phyloP scores from a whole-genome alignment of 2,113 vertebrate species.

The Ophiodon elongatus region DNA sequence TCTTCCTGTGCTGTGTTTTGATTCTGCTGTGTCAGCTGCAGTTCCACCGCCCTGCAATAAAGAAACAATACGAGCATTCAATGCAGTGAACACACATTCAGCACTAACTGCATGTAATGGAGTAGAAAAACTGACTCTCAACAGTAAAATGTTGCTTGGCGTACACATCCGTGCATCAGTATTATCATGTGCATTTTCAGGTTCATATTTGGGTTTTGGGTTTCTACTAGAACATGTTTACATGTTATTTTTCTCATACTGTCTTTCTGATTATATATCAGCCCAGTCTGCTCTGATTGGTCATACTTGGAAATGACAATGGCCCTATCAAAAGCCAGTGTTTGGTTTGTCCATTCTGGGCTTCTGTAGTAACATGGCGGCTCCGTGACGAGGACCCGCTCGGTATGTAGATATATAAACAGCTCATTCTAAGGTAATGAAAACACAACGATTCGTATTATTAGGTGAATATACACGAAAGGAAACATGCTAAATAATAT shows the following conservation, averaged over 20 bases:
- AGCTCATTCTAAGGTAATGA: no score
- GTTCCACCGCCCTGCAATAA: constrained; percentile 76
- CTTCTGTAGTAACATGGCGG: no score
- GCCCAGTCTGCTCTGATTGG: no score
- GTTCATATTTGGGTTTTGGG: background rate
- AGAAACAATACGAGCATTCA: background rate
- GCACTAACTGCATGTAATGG: background rate
- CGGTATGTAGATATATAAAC: no score
- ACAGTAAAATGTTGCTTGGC: background rate
- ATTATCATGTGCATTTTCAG: background rate
- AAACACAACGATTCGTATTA: no score
- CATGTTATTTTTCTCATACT: background rate
- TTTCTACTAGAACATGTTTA: background rate
- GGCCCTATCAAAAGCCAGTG: no score
- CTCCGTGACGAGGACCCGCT: no score
- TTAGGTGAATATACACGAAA: no score
- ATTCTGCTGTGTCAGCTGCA: constrained; percentile 76
- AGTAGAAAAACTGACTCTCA: background rate
- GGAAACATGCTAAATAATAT: no score
- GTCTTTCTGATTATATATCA: background rate
- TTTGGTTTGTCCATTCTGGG: no score
- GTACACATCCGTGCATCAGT: background rate
- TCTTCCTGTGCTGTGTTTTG: constrained; percentile 70
- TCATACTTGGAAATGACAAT: no score
- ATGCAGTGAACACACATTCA: constrained; percentile 7